Conservation (phyloP, 2,888 invertebrate species). For the Sinelater perroti region DNA sequence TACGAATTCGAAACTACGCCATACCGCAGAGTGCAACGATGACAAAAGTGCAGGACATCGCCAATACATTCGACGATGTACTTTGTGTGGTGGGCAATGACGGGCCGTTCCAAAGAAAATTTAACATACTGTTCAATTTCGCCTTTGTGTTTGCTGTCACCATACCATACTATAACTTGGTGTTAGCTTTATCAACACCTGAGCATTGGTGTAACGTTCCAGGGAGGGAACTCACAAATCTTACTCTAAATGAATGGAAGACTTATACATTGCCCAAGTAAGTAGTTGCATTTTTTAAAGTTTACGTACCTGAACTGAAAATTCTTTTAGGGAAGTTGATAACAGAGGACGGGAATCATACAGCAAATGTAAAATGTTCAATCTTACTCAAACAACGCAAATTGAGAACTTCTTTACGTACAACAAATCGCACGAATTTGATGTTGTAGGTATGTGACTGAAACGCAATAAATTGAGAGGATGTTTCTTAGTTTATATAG, state of each 20-base stretch:
- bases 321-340: slow-evolving; percentile 6
- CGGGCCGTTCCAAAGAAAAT: slow-evolving; percentile 64
- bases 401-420: too few relatives aligned
- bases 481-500: too few relatives aligned
- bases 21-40: too few relatives aligned
- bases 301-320: background rate
- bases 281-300: slow-evolving; percentile 38
- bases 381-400: slow-evolving; percentile 44
- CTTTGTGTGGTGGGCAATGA: slow-evolving; percentile 64
- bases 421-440: too few relatives aligned
- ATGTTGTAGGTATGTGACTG: slow-evolving; percentile 14
- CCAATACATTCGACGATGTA: slow-evolving; percentile 61
- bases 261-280: slow-evolving; percentile 64
- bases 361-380: slow-evolving; percentile 63
- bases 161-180: slow-evolving; percentile 65
- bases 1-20: too few relatives aligned
- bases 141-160: slow-evolving; percentile 58
- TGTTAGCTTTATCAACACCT: slow-evolving; percentile 65
- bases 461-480: too few relatives aligned
- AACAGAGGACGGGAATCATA: slow-evolving; percentile 32
- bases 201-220: slow-evolving; percentile 69
- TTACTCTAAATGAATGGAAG: slow-evolving; percentile 63
- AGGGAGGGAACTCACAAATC: slow-evolving; percentile 61
- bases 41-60: background rate
- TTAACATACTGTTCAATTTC: slow-evolving; percentile 61